Base-by-base conservation (phyloP, 2,113 vertebrate species). In the Corythaixoides concolor region DNA sequence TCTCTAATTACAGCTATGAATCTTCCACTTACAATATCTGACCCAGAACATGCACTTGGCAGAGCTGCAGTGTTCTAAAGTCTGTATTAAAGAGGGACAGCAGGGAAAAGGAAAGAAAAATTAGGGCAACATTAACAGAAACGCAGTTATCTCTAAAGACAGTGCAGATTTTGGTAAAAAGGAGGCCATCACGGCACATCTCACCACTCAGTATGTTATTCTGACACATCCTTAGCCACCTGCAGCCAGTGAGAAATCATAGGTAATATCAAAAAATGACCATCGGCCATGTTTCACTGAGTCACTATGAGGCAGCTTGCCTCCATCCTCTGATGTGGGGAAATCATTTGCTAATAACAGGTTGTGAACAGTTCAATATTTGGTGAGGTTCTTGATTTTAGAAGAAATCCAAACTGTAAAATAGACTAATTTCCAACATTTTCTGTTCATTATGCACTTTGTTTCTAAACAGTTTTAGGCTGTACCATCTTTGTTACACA, bases 1-100 rank as follows among this genome's bases (percentile, higher is more conserved):
- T 75, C 75, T 79, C 60, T 89, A 81, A 94, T 88, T 87, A 55
- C 83, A 94, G 92, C 82, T 53, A 62, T 69, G 59, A 64, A 93
- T 85, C 76, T 90, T 60, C 80, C 50, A 47, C 91, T 92, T 35
- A 12, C 69, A 85, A 37, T 55, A 60, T 39, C 70, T 86, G 92
- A 91, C 86, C 85, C 69, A 85, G 66, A 94, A 72, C 13, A 27
- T n/a, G 73, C 69, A 49, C 41, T 89, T 27, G 87, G 67, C 67
- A 93, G 58, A 88, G 88, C 68, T 86, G 88, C 76, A 55, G 33
- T 7, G 6, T 52, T 75, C 63, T 75, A 37, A n/a, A 37, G 27
- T 60, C 75, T 23, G 12, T 14, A 24, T 76, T 79, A 72, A 79
- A 41, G 33, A 80, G 47, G 53, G 23, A 39, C 37, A 80, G 70